These are phyloP conservation scores for Tachysurus fulvidraco DNA, from an alignment of 2,113 vertebrate species.

Conservation along the genomic window DNA sequence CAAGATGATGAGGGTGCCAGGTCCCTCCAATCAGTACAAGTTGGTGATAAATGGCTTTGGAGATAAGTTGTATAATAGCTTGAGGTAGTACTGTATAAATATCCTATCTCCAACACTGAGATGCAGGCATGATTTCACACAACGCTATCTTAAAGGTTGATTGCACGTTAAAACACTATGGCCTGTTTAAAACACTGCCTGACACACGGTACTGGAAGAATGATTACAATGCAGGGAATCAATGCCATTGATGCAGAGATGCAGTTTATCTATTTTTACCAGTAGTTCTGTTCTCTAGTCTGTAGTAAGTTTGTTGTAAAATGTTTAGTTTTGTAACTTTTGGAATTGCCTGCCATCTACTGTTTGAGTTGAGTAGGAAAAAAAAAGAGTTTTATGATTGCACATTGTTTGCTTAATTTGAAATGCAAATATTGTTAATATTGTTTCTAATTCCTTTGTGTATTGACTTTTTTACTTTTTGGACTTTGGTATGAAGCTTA, in stretches of 20 bases:
- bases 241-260: constrained; percentile 44
- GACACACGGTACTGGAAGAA: constrained; percentile 33
- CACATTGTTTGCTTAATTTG: not conserved
- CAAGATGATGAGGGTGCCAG: constrained; percentile 56
- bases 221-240: constrained; percentile 50
- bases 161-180: constrained; percentile 33
- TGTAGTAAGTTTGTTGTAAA: constrained; percentile 11
- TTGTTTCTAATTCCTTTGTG: not conserved
- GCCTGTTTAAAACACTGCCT: constrained; percentile 49
- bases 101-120: constrained; percentile 41
- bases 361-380: not conserved
- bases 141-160: constrained; percentile 49
- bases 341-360: not conserved
- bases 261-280: constrained; percentile 41
- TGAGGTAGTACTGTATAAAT: constrained; percentile 43
- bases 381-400: not conserved
- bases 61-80: constrained; percentile 56
- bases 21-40: constrained; percentile 53
- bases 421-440: not conserved
- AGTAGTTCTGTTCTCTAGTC: constrained; percentile 14
- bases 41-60: constrained; percentile 56
- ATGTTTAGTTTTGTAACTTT: constrained; percentile 11
- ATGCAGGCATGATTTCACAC: constrained; percentile 39
- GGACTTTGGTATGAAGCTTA: not conserved
- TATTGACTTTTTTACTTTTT: not conserved